These are phyloP conservation scores for Pyrrhia umbra DNA, from an alignment of 2,888 invertebrate genomes.

Conservation along the genomic window DNA sequence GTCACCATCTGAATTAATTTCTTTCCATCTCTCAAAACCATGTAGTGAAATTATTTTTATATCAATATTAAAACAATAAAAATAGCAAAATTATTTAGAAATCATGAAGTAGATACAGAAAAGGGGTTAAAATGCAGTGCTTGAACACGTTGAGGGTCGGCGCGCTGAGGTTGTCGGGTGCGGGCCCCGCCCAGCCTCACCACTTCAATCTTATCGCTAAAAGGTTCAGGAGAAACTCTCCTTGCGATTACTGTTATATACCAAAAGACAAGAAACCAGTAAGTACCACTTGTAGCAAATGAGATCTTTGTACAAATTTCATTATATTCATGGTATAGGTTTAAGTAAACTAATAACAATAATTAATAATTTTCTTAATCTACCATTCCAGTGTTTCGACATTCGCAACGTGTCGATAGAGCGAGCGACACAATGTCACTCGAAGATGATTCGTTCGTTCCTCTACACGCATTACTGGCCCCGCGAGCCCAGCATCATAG, in stretches of 20 bases:
- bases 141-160: slow-evolving; percentile 38
- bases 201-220: slow-evolving; percentile 43
- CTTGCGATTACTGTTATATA: slow-evolving; percentile 66
- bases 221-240: slow-evolving; percentile 66
- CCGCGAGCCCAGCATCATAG: slow-evolving; percentile 87
- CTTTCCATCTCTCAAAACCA: slow-evolving; percentile 30
- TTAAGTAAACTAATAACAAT: too few relatives aligned
- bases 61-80: slow-evolving; percentile 12
- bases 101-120: slow-evolving; percentile 45
- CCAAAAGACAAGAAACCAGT: slow-evolving; percentile 73
- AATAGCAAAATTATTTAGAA: slow-evolving; percentile 14
- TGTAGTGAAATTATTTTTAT: slow-evolving; percentile 28
- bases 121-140: slow-evolving; percentile 45
- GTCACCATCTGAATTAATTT: slow-evolving; percentile 3
- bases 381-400: slow-evolving; percentile 77
- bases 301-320: too few relatives aligned
- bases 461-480: slow-evolving; percentile 88
- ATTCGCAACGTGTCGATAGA: slow-evolving; percentile 74
- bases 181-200: slow-evolving; percentile 12
- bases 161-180: slow-evolving; percentile 6
- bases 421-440: slow-evolving; percentile 80
- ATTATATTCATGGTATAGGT: too few relatives aligned
- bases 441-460: slow-evolving; percentile 82
- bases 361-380: too few relatives aligned
- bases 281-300: slow-evolving; percentile 20